Evolutionary conservation across 2,888 invertebrate genomes (phyloP).

Genomic region (Subacronicta megacephala): DNA sequence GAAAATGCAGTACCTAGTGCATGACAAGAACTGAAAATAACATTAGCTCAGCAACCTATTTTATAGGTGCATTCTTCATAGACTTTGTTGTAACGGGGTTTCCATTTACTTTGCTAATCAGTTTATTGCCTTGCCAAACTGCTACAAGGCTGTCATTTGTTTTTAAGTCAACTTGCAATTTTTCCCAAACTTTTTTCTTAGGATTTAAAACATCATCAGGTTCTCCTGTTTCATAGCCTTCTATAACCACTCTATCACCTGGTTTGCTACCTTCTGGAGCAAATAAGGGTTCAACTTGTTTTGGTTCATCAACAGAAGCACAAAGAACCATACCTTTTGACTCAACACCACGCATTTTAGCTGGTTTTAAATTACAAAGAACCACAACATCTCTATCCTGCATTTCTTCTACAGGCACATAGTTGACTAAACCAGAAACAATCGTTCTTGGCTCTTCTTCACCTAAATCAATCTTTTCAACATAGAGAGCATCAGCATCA

Average conservation of each 20-base stretch:
- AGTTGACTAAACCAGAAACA: conserved; percentile 97
- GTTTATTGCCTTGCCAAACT: conserved; percentile 95
- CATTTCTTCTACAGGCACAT: conserved; percentile 97
- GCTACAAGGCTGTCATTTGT: conserved; percentile 93
- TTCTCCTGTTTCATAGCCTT: conserved; percentile 93
- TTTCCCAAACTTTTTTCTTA: conserved; percentile 99
- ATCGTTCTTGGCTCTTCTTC: conserved; percentile 92
- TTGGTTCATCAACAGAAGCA: conserved; percentile 94
- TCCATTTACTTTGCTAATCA: conserved; percentile 92
- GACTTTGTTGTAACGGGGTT: conserved; percentile 93
- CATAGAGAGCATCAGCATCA: conserved; percentile 97
- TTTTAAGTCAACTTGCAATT: conserved; percentile 94
- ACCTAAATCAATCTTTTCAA: conserved; percentile 98
- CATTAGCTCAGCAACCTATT: conserved; percentile 82
- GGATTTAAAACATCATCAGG: conserved; percentile 97
- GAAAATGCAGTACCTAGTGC: conserved; percentile 11
- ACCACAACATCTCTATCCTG: conserved; percentile 96
- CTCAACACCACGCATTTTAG: conserved; percentile 97
- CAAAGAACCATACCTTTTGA: conserved; percentile 98
- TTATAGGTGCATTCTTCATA: conserved; percentile 95
- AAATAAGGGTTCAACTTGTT: conserved; percentile 95
- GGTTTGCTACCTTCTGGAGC: conserved; percentile 93
- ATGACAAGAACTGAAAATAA: conserved; percentile 13
- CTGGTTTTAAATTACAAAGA: conserved; percentile 98
- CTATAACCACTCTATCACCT: conserved; percentile 95